phyloP scores from a whole-genome alignment of 2,888 invertebrate species.

The Euphydryas editha region DNA sequence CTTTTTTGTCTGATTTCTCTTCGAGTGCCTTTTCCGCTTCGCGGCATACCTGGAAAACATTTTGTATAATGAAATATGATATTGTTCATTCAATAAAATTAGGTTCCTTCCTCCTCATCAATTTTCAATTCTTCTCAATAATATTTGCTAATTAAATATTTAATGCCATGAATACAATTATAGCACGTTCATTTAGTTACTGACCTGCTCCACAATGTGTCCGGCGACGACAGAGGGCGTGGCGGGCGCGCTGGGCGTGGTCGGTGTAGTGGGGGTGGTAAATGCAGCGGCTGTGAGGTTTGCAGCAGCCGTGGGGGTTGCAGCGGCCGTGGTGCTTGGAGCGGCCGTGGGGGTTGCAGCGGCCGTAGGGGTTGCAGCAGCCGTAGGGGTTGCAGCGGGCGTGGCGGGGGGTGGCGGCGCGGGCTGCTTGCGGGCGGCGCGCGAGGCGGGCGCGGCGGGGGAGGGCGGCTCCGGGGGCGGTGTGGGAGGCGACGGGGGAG shows the following conservation, averaged over 20 bases:
- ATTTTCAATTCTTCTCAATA: no score
- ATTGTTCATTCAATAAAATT: no score
- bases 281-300: slow-evolving; percentile 84
- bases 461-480: slow-evolving; percentile 45
- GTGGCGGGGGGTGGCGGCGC: slow-evolving; percentile 85
- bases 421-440: slow-evolving; percentile 62
- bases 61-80: no score
- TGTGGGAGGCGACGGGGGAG: slow-evolving; percentile 46
- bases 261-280: slow-evolving; percentile 73
- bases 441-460: slow-evolving; percentile 39
- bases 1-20: slow-evolving; percentile 56
- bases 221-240: slow-evolving; percentile 68
- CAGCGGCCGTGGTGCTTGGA: slow-evolving; percentile 79
- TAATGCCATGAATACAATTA: no score
- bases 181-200: background rate
- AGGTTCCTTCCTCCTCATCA: no score
- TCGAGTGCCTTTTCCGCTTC: slow-evolving; percentile 77
- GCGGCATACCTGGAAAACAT: slow-evolving; percentile 64
- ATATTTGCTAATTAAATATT: no score
- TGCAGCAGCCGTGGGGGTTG: slow-evolving; percentile 79
- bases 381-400: slow-evolving; percentile 42
- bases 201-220: slow-evolving; percentile 67
- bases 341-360: slow-evolving; percentile 39
- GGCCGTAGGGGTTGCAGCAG: slow-evolving; percentile 49
- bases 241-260: slow-evolving; percentile 38